A percentile compares a stretch with the other conserved stretches of the same genome.
Evolutionary conservation across 1,140 invertebrate species (phyloP).

Genomic region (Calycopis cecrops): DNA sequence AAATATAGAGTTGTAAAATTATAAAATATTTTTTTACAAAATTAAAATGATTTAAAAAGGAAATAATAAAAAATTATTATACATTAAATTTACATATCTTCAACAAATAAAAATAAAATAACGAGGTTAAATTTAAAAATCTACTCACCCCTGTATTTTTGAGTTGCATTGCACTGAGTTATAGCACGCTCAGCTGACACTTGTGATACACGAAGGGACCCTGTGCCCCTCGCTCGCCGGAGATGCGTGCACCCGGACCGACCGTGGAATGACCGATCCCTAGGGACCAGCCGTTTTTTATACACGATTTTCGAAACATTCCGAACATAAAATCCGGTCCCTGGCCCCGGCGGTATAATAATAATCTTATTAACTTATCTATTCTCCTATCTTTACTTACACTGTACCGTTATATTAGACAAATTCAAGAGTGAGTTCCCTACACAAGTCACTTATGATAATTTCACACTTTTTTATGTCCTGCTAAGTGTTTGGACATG

Average conservation of each 20-base stretch:
- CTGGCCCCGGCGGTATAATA: slow-evolving; percentile 62
- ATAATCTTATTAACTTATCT: slow-evolving; percentile 74
- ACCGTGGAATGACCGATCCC: slow-evolving; percentile 62
- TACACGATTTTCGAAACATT: slow-evolving; percentile 67
- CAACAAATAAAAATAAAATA: neutral
- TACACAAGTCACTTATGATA: slow-evolving; percentile 63
- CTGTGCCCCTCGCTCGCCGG: slow-evolving; percentile 16
- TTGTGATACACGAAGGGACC: neutral
- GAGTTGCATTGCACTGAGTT: neutral
- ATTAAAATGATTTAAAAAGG: neutral
- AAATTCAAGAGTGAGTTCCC: slow-evolving; percentile 58
- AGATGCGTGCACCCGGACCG: slow-evolving; percentile 56
- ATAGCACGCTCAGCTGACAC: neutral
- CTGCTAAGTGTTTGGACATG: slow-evolving; percentile 51
- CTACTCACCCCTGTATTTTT: slow-evolving; percentile 3
- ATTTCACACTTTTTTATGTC: slow-evolving; percentile 63
- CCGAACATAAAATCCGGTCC: slow-evolving; percentile 63
- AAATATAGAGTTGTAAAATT: too few relatives aligned
- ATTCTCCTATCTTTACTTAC: slow-evolving; percentile 67
- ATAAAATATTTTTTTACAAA: neutral
- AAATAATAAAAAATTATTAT: neutral
- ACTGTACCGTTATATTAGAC: slow-evolving; percentile 66
- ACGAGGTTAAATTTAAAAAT: neutral
- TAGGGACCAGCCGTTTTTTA: slow-evolving; percentile 62
- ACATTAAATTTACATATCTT: neutral